Conservation (phyloP, 1,140 invertebrate species). For the Drosophila parabipectinata region DNA sequence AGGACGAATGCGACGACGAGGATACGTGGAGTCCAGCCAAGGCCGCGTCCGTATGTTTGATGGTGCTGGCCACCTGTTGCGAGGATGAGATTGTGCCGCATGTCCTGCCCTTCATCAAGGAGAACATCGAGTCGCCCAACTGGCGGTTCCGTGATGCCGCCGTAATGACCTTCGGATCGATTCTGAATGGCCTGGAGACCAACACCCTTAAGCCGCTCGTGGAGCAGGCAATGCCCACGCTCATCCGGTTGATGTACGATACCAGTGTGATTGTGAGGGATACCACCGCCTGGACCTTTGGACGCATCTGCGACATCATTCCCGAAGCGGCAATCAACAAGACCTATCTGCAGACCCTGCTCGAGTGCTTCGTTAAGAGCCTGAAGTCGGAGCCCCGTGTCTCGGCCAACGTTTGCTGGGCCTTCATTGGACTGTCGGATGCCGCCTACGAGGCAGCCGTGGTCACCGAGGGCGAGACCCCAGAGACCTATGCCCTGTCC, state of each 20-base stretch:
- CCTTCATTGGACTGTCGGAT: slow-evolving; percentile 98
- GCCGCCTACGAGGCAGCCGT: slow-evolving; percentile 95
- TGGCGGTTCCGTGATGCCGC: slow-evolving; percentile 99
- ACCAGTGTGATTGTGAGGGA: slow-evolving; percentile 96
- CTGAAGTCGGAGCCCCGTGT: slow-evolving; percentile 97
- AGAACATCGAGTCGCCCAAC: slow-evolving; percentile 96
- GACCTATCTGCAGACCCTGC: slow-evolving; percentile 91
- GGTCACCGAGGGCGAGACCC: slow-evolving; percentile 90
- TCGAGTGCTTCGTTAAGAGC: slow-evolving; percentile 95
- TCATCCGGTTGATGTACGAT: slow-evolving; percentile 98
- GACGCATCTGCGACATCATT: slow-evolving; percentile 96
- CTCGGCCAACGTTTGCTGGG: slow-evolving; percentile 99
- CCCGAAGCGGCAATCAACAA: slow-evolving; percentile 98
- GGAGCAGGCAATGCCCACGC: slow-evolving; percentile 97
- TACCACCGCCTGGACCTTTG: slow-evolving; percentile 99
- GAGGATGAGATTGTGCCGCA: slow-evolving; percentile 98
- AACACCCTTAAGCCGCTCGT: slow-evolving; percentile 95
- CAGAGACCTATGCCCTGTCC: slow-evolving; percentile 97
- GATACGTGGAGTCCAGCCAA: slow-evolving; percentile 99
- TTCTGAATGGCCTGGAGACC: slow-evolving; percentile 96
- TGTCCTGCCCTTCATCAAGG: slow-evolving; percentile 98
- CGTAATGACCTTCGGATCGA: slow-evolving; percentile 99
- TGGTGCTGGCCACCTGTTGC: slow-evolving; percentile 98
- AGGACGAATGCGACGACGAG: slow-evolving; percentile 97
- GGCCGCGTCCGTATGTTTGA: slow-evolving; percentile 99